These are phyloP conservation scores for Tachyglossus aculeatus DNA, from an alignment of 2,797 vertebrate genomes.

Conservation along the genomic window DNA sequence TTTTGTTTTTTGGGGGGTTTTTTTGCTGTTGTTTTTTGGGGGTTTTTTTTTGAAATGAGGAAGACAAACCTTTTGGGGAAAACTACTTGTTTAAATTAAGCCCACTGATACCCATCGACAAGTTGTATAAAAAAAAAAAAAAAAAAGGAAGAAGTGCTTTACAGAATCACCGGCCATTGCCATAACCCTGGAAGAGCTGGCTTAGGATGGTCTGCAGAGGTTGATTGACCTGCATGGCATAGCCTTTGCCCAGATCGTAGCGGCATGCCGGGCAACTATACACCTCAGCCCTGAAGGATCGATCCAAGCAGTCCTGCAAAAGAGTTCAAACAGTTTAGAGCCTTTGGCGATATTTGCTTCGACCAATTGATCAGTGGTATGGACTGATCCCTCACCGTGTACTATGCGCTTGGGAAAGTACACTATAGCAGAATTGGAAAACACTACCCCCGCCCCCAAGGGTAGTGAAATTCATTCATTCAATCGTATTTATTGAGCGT, in stretches of 20 bases:
- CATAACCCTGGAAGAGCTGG: slow-evolving; percentile 96
- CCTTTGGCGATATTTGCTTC: rapidly evolving
- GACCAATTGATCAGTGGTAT: too few species aligned
- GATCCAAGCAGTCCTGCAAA: slow-evolving; percentile 90
- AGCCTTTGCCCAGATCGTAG: slow-evolving; percentile 87
- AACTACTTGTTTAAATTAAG: slow-evolving; percentile 72
- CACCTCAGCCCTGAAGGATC: slow-evolving; percentile 93
- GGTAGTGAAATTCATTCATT: too few species aligned
- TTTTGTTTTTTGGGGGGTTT: too few species aligned
- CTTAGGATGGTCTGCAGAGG: slow-evolving; percentile 85
- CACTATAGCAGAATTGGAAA: too few species aligned
- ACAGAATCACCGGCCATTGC: slow-evolving; percentile 87
- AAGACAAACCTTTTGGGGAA: slow-evolving; percentile 48
- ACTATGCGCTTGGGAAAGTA: too few species aligned
- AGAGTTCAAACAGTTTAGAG: background rate
- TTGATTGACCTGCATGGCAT: slow-evolving; percentile 87
- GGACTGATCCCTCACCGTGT: too few species aligned
- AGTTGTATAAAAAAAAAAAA: too few species aligned
- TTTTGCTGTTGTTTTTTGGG: too few species aligned
- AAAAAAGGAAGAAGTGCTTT: slow-evolving; percentile 59
- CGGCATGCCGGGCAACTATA: slow-evolving; percentile 95
- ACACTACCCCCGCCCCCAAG: too few species aligned
- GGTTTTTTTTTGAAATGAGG: slow-evolving; percentile 35
- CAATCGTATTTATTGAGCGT: too few species aligned
- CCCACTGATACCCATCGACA: slow-evolving; percentile 37